Base-by-base conservation (phyloP, 2,888 invertebrate species). In the Diadegma fenestrale region DNA sequence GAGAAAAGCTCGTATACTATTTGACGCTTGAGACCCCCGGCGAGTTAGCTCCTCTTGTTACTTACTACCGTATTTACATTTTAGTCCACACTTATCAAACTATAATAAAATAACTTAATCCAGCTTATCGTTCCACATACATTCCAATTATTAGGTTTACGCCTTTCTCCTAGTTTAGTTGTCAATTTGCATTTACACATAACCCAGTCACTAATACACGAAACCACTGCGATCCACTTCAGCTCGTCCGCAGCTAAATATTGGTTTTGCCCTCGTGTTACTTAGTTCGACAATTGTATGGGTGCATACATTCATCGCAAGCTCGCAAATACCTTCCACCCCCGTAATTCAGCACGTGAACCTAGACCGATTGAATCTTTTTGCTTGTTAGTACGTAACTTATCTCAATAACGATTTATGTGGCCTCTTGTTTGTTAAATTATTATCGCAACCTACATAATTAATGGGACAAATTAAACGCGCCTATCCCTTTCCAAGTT, bases 371-470 rank as follows among this genome's bases (percentile, higher is more conserved):
- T 45, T n/a, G 26, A 26, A 26, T 22, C 43, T 7, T 45, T 26
- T 45, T 26, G 26, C 58, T 26, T 58, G 30, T 33, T 19, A 48
- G n/a, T 19, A 30, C 33, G n/a, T 3, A 30, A 69, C 8, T 48
- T 69, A 68, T 22, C 26, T 68, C 10, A 58, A 26, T 12, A 54
- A 54, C 19, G 37, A 41, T 64, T 41, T 22, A 22, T 4, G 41
- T n/a, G 17, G 2, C 19, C 6, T 6, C 7, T 43, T 43, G 43
- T 66, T 41, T 22, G 43, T 43, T 26, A 68, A 43, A 41, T 61
- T 33, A 63, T 63, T 33, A 63, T 63, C 10, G n/a, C n/a, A 19
- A 64, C n/a, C 64, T 37, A 64, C 37, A 37, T 37, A n/a, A 64
- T 58, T 58, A 3, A 58, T 58, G 5, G 5, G 12, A 19, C 41